Base-by-base conservation (phyloP, 2,888 invertebrate species). In the Nemapogon koenigi region DNA sequence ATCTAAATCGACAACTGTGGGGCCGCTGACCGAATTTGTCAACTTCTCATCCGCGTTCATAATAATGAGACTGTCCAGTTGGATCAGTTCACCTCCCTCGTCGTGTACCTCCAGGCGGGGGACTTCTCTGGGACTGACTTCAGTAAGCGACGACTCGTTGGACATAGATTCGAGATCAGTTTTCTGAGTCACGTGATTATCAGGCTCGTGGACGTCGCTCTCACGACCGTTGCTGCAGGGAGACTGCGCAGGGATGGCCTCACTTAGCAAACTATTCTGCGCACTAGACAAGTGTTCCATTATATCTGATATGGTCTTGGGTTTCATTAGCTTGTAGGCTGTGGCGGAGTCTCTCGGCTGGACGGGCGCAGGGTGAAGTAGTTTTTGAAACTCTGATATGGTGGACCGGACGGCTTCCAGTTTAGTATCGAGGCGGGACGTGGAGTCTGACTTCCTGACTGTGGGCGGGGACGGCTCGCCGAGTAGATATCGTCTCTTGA, bases 361-460 rank as follows among this genome's bases (percentile, higher is more conserved):
- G 35, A 84, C 83, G 0, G 86, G 81, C 0, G 91, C 89, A 0
- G 91, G 91, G 60, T 91, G 89, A 27, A 94, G 62, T 47, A 93
- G 70, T 55, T 93, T 94, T 53, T 94, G 94, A 55, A 92, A 90
- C 57, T 94, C 93, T 1, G 91, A 89, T 43, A 94, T 94, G 49
- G 88, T 89, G 22, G 89, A 90, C 46, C 91, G 86, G 56, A 94
- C 88, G 43, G 88, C 90, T 67, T 90, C 88, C 41, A 94, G 84
- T 60, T 90, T 90, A 4, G 89, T 90, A 58, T 94, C 93, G 26
- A 94, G 81, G 43, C 90, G 89, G 0, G 92, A 89, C 4, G 91
- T 88, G 39, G 91, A 91, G 38, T 90, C 91, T 0, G 91, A 91
- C 56, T 91, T 90, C 48, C 89, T 83, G 16, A 92, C 89, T 16